Base-by-base conservation (phyloP, 2,888 invertebrate genomes). In the Pseudococcus jackbeardsleyi region DNA sequence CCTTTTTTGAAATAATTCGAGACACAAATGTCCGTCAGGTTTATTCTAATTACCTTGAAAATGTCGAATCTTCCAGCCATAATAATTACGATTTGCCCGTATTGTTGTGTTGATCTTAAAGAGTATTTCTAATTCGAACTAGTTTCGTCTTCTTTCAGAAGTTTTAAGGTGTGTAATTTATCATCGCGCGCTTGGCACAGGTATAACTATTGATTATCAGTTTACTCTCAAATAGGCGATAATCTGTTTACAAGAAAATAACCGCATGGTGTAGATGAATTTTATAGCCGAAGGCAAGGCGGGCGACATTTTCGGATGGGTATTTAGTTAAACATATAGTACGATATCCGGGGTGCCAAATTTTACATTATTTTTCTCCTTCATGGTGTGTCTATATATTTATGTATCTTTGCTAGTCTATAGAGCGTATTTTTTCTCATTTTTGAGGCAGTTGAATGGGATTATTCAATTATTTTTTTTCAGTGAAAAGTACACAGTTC, bases 41-140 rank as follows among this genome's bases (percentile, higher is more conserved):
- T 82, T 42, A 82, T 82, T 82, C 79, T 82, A 82, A 82, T 82
- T 82, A 82, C 79, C 79, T 82, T 82, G 79, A 82, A 82, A 46
- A 82, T 82, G 79, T 82, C 79, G 79, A 82, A 64, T 64, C 64
- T 22, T 64, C 64, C 22, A 12, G 9, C 64, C 64, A 64, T 22
- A 22, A 22, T 64, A 64, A 19, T 19, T 64, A 64, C 64, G 64
- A 64, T 64, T 64, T 22, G 64, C 64, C 19, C 11, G 22, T 64
- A 64, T 17, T n/a, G n/a, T 59, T 5, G 6, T 42, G 42, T 42
- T 33, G 26, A 33, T 42, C 59, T 8, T 59, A n/a, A 7, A n/a
- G 42, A 42, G 59, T 59, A n/a, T 59, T 59, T 59, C n/a, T n/a
- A 59, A 59, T 59, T 59, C 59, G n/a, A n/a, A 59, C 59, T 22